Evolutionary conservation across 1,140 invertebrate species (phyloP), one percentile per base, ranked within the genome.

Genomic region (Drosophila parabipectinata): DNA sequence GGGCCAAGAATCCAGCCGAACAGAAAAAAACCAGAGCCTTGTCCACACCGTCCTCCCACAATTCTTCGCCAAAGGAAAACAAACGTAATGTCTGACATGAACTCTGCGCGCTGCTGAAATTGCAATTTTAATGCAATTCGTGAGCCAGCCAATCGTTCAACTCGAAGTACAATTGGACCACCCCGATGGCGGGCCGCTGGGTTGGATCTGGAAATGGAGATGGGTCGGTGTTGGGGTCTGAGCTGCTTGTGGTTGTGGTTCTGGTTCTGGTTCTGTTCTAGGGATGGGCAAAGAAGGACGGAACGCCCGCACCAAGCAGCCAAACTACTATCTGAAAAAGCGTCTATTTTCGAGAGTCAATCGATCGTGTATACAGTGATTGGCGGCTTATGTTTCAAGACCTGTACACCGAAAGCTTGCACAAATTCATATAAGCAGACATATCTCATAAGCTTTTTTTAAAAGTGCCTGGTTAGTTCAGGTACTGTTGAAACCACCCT

Each of bases 91-190:
- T 84, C 77, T 77, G 79, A 90, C 87, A 90, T 90, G 88, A 90
- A 90, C 88, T 90, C 81, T 90, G 82, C 77, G 79, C 79, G 79
- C 87, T 87, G 82, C 82, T 90, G 80, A 90, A 90, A 90, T 90
- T 90, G 83, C 88, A 90, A 88, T 90, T 90, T 90, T 90, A 90
- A 90, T 90, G 88, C 88, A 90, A 90, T 90, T 90, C 88, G 88
- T 90, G 88, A 90, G 88, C 63, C 67, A 73, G 63, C 83, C 82
- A 85, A 85, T 85, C 82, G 82, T 85, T 85, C 82, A 85, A 85
- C 78, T 85, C 82, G 78, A 85, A 87, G 82, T 87, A 85, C 82
- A 85, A 85, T 85, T 85, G 82, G 82, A 87, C 82, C 82, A 85
- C 82, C 82, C 82, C 82, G 82, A 58, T 68, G 55, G 56, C 53